Percentiles rank a stretch among this genome's conserved stretches.
phyloP scores from a whole-genome alignment of 2,888 invertebrate species.

The Pardosa pseudoannulata region DNA sequence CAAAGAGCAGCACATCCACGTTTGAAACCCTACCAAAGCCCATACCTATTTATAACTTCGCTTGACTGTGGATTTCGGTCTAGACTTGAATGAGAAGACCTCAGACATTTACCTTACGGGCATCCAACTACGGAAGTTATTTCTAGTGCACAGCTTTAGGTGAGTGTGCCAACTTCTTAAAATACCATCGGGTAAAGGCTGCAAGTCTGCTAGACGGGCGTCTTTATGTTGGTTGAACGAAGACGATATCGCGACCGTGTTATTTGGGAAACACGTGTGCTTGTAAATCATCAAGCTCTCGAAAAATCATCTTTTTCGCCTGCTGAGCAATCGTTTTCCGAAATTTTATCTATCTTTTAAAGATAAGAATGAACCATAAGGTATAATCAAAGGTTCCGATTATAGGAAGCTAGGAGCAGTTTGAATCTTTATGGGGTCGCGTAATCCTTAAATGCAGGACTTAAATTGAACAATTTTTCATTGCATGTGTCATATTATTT shows the following conservation, averaged over 20 bases:
- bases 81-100: conserved; percentile 58
- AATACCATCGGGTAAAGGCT: conserved; percentile 20
- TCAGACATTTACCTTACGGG: conserved; percentile 63
- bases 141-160: conserved; percentile 37
- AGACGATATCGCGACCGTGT: background rate
- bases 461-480: too few species aligned
- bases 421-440: too few species aligned
- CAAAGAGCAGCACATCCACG: background rate
- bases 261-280: background rate
- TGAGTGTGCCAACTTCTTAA: conserved; percentile 49
- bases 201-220: background rate
- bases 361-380: too few species aligned
- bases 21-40: background rate
- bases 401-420: too few species aligned
- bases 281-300: background rate
- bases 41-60: background rate
- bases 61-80: conserved; percentile 30
- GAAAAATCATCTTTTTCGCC: too few species aligned
- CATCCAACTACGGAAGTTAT: conserved; percentile 36
- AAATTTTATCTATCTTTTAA: too few species aligned
- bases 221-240: background rate
- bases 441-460: too few species aligned
- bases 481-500: too few species aligned
- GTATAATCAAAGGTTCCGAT: too few species aligned
- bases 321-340: too few species aligned